Conservation (phyloP, 2,113 vertebrate genomes). For the Globicephala melas region DNA sequence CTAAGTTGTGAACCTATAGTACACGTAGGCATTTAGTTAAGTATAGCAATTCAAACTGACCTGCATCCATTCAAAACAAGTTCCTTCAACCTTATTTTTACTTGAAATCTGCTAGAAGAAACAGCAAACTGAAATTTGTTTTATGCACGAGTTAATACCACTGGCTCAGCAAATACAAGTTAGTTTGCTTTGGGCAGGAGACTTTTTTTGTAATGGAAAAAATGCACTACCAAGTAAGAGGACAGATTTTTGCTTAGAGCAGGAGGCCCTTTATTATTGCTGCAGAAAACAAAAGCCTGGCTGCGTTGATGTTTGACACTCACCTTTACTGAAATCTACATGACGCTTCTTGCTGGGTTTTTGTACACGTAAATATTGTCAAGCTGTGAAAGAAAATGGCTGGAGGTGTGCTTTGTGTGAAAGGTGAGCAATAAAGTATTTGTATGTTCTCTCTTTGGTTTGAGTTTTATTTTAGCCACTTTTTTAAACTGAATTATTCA, state of each 20-base stretch:
- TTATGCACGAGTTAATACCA: slow-evolving; percentile 83
- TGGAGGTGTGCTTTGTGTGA: slow-evolving; percentile 90
- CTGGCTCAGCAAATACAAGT: slow-evolving; percentile 80
- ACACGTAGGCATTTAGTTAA: slow-evolving; percentile 82
- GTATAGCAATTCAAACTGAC: slow-evolving; percentile 83
- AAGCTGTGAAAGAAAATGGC: slow-evolving; percentile 90
- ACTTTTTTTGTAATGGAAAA: slow-evolving; percentile 72
- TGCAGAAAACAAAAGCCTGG: slow-evolving; percentile 83
- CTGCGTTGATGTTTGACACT: slow-evolving; percentile 82
- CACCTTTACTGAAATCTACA: slow-evolving; percentile 82
- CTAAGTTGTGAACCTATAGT: slow-evolving; percentile 79
- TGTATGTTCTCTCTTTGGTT: slow-evolving; percentile 77
- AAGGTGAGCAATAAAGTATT: slow-evolving; percentile 93
- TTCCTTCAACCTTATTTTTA: slow-evolving; percentile 82
- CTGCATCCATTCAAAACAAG: slow-evolving; percentile 83
- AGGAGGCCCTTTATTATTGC: slow-evolving; percentile 84
- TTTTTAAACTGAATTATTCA: neutral
- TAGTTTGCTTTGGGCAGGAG: slow-evolving; percentile 81
- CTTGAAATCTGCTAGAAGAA: slow-evolving; percentile 85
- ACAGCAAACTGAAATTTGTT: slow-evolving; percentile 77
- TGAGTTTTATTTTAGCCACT: slow-evolving; percentile 70
- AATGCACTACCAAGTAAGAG: slow-evolving; percentile 84
- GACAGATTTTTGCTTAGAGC: slow-evolving; percentile 76
- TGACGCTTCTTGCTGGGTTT: slow-evolving; percentile 86
- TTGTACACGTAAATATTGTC: slow-evolving; percentile 86